phyloP scores from a whole-genome alignment of 2,113 vertebrate species.

The Sorex araneus region DNA sequence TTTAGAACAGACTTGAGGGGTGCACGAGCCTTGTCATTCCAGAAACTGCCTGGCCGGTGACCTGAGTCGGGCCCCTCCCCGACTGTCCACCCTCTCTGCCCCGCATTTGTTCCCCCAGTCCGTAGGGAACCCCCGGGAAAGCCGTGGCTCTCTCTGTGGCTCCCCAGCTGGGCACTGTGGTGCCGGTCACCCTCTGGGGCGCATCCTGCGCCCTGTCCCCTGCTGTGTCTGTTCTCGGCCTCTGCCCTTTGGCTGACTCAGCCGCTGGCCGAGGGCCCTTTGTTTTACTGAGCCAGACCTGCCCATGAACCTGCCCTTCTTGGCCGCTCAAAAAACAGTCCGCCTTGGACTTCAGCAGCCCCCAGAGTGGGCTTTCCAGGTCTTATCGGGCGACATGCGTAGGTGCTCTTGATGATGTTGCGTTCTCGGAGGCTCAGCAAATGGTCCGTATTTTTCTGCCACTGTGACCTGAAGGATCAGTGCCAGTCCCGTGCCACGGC shows the following conservation, averaged over 20 bases:
- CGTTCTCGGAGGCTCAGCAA: background rate
- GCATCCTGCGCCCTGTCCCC: background rate
- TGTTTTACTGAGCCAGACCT: conserved; percentile 59
- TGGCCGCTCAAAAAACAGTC: background rate
- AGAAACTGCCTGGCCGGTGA: background rate
- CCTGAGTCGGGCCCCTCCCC: background rate
- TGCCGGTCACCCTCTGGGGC: background rate
- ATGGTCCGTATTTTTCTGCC: conserved; percentile 15
- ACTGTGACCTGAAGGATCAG: background rate
- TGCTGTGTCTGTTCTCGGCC: conserved; percentile 45
- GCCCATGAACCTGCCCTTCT: background rate
- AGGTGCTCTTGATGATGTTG: conserved; percentile 35
- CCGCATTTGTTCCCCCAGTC: background rate
- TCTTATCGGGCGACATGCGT: conserved; percentile 26
- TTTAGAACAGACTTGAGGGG: conserved; percentile 38
- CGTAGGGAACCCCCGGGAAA: background rate
- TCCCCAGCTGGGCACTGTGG: background rate
- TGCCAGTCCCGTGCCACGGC: conserved; percentile 11
- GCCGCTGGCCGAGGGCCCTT: conserved; percentile 59
- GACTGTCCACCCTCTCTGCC: background rate
- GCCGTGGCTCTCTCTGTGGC: background rate
- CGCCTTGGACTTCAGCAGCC: conserved; percentile 56
- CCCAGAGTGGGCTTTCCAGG: conserved; percentile 39
- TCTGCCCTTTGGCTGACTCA: conserved; percentile 8
- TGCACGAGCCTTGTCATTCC: background rate